These are phyloP conservation scores for Exocentrus adspersus DNA, from an alignment of 2,888 invertebrate species.

Conservation along the genomic window DNA sequence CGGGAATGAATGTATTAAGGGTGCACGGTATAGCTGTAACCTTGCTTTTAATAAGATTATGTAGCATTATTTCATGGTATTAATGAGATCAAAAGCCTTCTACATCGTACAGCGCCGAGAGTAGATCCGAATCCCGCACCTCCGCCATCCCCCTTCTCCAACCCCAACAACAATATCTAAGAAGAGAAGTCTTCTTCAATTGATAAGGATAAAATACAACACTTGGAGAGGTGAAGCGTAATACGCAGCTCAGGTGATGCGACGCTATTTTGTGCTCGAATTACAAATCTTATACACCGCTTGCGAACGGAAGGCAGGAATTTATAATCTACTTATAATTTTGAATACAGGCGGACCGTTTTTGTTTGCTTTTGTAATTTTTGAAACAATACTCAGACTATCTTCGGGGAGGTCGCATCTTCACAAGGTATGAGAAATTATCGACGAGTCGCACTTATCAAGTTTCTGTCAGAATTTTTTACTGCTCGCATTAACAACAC, in stretches of 20 bases:
- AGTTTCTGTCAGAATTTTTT: too few species aligned
- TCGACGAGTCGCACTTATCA: too few species aligned
- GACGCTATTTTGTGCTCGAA: neutral
- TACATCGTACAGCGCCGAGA: slow-evolving; percentile 68
- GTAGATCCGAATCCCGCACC: slow-evolving; percentile 35
- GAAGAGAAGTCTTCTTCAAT: slow-evolving; percentile 43
- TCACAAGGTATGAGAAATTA: too few species aligned
- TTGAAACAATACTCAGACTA: neutral
- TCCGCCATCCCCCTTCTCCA: neutral
- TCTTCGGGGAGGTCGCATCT: too few species aligned
- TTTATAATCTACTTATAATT: neutral
- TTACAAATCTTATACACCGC: neutral
- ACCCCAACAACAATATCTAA: slow-evolving; percentile 17
- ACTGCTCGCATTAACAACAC: too few species aligned
- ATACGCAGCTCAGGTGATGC: slow-evolving; percentile 10
- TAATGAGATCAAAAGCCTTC: slow-evolving; percentile 80
- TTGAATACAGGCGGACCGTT: neutral
- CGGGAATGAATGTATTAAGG: slow-evolving; percentile 64
- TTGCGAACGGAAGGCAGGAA: neutral
- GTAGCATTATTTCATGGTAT: slow-evolving; percentile 80
- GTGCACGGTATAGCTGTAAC: slow-evolving; percentile 70
- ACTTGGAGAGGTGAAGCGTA: slow-evolving; percentile 43
- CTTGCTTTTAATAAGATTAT: slow-evolving; percentile 81
- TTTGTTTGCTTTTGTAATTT: neutral
- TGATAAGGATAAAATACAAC: slow-evolving; percentile 45